These are phyloP conservation scores for Macquaria australasica DNA, from an alignment of 2,113 vertebrate genomes.

Conservation along the genomic window DNA sequence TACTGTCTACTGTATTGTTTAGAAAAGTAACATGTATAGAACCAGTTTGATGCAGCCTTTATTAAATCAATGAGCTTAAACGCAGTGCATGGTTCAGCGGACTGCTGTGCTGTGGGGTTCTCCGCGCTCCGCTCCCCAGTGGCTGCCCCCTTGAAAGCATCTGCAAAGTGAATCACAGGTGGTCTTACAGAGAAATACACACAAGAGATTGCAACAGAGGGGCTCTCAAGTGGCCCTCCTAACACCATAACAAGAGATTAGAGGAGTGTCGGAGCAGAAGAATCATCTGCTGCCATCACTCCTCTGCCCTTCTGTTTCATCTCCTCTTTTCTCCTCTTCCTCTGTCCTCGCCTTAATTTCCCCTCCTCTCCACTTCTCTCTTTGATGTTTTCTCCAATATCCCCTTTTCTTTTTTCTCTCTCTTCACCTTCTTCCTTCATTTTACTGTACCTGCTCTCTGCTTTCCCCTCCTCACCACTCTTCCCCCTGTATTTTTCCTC, in stretches of 20 bases:
- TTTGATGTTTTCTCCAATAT: conserved; percentile 7
- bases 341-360: not conserved
- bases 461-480: not conserved
- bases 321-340: not conserved
- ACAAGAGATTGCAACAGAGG: conserved; percentile 15
- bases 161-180: conserved; percentile 45
- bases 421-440: not conserved
- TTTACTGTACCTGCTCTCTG: not conserved
- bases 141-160: conserved; percentile 16
- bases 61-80: conserved; percentile 3
- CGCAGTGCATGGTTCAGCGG: conserved; percentile 17
- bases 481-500: not conserved
- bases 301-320: not conserved
- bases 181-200: conserved; percentile 36
- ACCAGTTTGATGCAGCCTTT: not conserved
- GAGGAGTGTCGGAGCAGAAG: conserved; percentile 33
- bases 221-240: conserved; percentile 40
- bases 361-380: not conserved
- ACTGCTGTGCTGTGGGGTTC: not conserved
- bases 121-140: not conserved
- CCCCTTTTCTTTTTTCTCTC: not conserved
- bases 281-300: conserved; percentile 25
- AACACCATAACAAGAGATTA: conserved; percentile 40
- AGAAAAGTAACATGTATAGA: not conserved
- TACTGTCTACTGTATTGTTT: not conserved